A percentile compares a stretch with the other conserved stretches of the same genome.
Evolutionary conservation across 2,113 vertebrate species (phyloP).

Genomic region (Hymenochirus boettgeri): DNA sequence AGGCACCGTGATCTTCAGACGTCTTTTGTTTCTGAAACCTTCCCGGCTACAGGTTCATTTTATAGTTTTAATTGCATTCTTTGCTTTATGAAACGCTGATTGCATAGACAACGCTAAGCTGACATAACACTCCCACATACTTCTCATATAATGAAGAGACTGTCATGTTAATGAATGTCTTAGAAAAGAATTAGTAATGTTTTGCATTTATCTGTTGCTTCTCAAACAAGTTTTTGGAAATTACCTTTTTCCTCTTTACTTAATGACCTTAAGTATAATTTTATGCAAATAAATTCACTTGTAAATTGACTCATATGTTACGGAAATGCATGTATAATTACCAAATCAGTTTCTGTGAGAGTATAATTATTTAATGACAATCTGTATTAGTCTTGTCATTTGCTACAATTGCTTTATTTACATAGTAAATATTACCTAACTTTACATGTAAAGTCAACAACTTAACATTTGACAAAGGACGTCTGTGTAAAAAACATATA

Average conservation of each 20-base stretch:
- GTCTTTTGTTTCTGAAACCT: too few relatives aligned
- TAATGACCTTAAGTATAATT: slow-evolving; percentile 10
- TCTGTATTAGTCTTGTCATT: background rate
- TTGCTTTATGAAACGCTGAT: too few relatives aligned
- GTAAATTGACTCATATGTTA: slow-evolving; percentile 30
- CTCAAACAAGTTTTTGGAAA: slow-evolving; percentile 1
- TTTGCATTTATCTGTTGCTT: slow-evolving; percentile 5
- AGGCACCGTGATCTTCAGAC: too few relatives aligned
- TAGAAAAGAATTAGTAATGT: background rate
- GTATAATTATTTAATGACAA: slow-evolving; percentile 32
- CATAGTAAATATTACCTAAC: too few relatives aligned
- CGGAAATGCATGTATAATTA: slow-evolving; percentile 33
- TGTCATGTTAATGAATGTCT: slow-evolving; percentile 4
- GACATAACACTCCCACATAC: too few relatives aligned
- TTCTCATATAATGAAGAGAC: background rate
- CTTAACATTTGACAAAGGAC: too few relatives aligned
- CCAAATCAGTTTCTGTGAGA: slow-evolving; percentile 24
- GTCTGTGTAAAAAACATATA: too few relatives aligned
- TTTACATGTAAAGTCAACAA: too few relatives aligned
- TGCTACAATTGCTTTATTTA: too few relatives aligned
- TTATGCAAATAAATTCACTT: slow-evolving; percentile 25
- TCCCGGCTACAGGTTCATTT: too few relatives aligned
- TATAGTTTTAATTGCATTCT: too few relatives aligned
- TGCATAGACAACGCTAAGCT: too few relatives aligned
- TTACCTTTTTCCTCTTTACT: slow-evolving; percentile 6